Percentiles rank a stretch among this genome's conserved stretches.
phyloP scores from a whole-genome alignment of 2,797 vertebrate genomes.

The Takifugu ocellatus region DNA sequence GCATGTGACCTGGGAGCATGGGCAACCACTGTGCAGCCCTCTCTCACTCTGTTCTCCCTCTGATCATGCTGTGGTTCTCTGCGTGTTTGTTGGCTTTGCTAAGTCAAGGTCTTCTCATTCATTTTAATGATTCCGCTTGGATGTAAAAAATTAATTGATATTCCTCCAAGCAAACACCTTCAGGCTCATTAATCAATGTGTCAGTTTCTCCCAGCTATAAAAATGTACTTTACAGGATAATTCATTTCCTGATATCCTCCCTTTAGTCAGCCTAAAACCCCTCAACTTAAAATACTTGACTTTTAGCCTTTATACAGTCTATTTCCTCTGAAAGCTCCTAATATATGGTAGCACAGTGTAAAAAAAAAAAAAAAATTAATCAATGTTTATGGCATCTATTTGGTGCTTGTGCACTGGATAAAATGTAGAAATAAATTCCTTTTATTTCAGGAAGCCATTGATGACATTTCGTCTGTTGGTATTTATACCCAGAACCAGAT shows the following conservation, averaged over 20 bases:
- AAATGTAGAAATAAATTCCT: no score
- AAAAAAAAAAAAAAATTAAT: not conserved
- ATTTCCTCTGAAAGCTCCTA: slow-evolving; percentile 40
- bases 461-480: no score
- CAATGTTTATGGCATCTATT: not conserved
- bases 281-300: slow-evolving; percentile 80
- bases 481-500: no score
- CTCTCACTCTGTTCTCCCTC: slow-evolving; percentile 25
- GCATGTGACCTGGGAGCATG: slow-evolving; percentile 57
- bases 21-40: slow-evolving; percentile 33
- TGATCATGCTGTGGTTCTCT: slow-evolving; percentile 52
- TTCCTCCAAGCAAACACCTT: slow-evolving; percentile 84
- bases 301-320: slow-evolving; percentile 66
- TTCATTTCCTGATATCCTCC: slow-evolving; percentile 81
- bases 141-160: slow-evolving; percentile 80
- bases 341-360: slow-evolving; percentile 15
- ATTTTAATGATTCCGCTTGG: slow-evolving; percentile 83
- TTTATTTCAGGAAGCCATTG: no score
- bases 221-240: slow-evolving; percentile 76
- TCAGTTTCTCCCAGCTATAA: slow-evolving; percentile 74
- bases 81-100: slow-evolving; percentile 66
- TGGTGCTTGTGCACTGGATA: no score
- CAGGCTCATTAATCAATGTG: slow-evolving; percentile 85
- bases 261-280: slow-evolving; percentile 76
- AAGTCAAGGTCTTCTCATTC: slow-evolving; percentile 84